Percentiles rank a stretch among this genome's conserved stretches.
phyloP scores from a whole-genome alignment of 2,888 invertebrate genomes.

The Gortyna flavago region DNA sequence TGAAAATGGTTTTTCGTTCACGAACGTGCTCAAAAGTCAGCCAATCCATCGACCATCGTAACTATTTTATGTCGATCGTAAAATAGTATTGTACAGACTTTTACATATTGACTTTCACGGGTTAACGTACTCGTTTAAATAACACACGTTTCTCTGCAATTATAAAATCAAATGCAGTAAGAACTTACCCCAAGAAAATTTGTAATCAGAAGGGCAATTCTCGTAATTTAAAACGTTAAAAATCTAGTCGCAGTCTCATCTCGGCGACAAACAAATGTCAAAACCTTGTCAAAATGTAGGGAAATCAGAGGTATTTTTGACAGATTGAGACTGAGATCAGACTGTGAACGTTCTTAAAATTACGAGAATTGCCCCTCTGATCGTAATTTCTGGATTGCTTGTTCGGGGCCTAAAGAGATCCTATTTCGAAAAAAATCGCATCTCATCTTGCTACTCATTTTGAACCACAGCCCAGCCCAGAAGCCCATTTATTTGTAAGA shows the following conservation, averaged over 20 bases:
- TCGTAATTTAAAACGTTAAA: too few species aligned
- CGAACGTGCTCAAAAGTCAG: neutral
- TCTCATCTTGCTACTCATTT: neutral
- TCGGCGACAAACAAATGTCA: too few species aligned
- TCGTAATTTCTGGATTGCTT: neutral
- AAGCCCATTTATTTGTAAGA: neutral
- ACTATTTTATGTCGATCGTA: conserved; percentile 1
- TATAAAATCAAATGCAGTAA: neutral
- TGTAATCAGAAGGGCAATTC: too few species aligned
- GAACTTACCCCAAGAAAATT: neutral
- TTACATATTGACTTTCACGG: neutral
- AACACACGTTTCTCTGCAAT: neutral
- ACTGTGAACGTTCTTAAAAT: too few species aligned
- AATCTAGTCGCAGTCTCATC: too few species aligned
- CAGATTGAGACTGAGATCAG: too few species aligned
- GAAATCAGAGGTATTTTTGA: too few species aligned
- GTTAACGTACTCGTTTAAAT: neutral
- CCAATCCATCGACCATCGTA: neutral
- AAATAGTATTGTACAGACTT: neutral
- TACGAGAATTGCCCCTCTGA: too few species aligned
- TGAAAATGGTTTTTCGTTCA: neutral
- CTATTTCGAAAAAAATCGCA: neutral
- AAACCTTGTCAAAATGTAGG: too few species aligned
- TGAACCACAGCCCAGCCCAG: neutral
- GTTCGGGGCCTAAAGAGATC: neutral